phyloP scores from a whole-genome alignment of 2,797 vertebrate genomes.

The Novumbra hubbsi region DNA sequence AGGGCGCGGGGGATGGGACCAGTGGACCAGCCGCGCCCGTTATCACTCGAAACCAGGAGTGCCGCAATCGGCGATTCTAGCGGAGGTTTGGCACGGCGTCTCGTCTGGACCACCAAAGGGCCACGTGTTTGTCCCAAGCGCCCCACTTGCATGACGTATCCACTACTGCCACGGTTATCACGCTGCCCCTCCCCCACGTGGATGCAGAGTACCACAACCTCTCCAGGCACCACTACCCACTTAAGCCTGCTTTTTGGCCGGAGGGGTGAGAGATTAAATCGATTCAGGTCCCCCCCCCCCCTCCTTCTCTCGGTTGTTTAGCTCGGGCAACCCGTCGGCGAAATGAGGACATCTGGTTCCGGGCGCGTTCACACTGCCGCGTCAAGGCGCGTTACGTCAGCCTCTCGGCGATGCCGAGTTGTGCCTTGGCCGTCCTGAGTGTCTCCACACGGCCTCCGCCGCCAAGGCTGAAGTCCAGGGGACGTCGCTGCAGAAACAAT shows the following conservation, averaged over 20 bases:
- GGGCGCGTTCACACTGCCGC: constrained; percentile 42
- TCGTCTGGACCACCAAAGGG: constrained; percentile 12
- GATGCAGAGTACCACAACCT: constrained; percentile 13
- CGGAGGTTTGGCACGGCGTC: neutral
- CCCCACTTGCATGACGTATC: constrained; percentile 17
- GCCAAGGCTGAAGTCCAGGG: constrained; percentile 42
- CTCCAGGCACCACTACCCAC: neutral
- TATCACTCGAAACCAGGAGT: constrained; percentile 49
- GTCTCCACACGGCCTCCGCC: constrained; percentile 24
- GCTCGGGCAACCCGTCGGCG: constrained; percentile 43
- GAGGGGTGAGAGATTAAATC: neutral
- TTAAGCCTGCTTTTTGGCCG: constrained; percentile 5
- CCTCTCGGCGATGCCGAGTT: constrained; percentile 24
- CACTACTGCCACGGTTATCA: constrained; percentile 38
- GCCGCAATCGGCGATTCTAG: neutral
- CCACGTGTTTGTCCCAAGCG: neutral
- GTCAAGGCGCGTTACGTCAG: constrained; percentile 59
- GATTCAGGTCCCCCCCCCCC: constrained; percentile 43
- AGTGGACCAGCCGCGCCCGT: constrained; percentile 22
- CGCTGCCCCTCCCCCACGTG: neutral
- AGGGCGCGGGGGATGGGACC: neutral
- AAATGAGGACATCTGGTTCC: constrained; percentile 36
- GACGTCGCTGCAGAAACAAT: constrained; percentile 55
- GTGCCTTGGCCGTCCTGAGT: constrained; percentile 23
- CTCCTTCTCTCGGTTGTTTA: constrained; percentile 40